These are phyloP conservation scores for Fragum sueziense DNA, from an alignment of 2,888 invertebrate species.

Conservation along the genomic window DNA sequence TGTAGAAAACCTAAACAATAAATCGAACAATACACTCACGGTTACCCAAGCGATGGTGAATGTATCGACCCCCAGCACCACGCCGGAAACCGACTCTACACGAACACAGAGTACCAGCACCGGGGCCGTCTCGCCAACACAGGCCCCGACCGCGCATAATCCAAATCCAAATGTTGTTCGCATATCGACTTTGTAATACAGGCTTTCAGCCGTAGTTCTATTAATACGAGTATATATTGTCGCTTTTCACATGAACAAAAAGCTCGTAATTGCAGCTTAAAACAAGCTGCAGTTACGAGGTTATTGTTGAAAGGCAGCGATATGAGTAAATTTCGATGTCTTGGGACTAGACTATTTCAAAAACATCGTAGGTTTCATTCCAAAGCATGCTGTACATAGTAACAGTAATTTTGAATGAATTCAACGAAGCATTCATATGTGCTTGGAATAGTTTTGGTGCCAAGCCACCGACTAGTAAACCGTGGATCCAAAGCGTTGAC, in stretches of 20 bases:
- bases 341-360: too few relatives aligned
- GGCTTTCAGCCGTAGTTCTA: conserved; percentile 13
- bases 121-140: conserved; percentile 65
- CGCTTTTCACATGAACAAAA: too few relatives aligned
- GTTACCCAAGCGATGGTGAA: conserved; percentile 77
- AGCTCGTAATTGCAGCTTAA: too few relatives aligned
- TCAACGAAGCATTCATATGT: too few relatives aligned
- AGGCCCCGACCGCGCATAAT: conserved; percentile 52
- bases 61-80: conserved; percentile 74
- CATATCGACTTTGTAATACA: conserved; percentile 74
- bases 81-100: conserved; percentile 74
- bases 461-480: too few relatives aligned
- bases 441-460: too few relatives aligned
- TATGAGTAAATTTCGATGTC: too few relatives aligned
- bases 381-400: too few relatives aligned
- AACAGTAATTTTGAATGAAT: too few relatives aligned
- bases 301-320: too few relatives aligned
- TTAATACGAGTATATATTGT: conserved; percentile 20
- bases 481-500: conserved; percentile 8
- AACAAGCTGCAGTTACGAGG: too few relatives aligned
- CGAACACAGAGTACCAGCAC: conserved; percentile 71
- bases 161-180: conserved; percentile 68
- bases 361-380: too few relatives aligned
- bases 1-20: conserved; percentile 67
- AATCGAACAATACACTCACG: conserved; percentile 73